Conservation (phyloP, 2,888 invertebrate species). For the Pyrrhia umbra region DNA sequence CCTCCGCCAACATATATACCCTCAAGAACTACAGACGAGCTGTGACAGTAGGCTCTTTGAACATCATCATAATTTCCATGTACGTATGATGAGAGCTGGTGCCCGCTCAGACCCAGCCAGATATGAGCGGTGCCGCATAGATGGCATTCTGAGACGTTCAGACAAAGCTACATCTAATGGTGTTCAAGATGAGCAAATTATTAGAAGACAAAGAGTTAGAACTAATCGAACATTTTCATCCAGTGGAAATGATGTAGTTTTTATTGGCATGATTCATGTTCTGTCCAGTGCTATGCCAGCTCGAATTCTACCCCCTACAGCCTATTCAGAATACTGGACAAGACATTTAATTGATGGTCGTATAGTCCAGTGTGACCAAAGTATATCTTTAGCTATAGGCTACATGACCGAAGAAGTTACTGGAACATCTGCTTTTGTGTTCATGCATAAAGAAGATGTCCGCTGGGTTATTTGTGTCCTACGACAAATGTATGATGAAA, state of each 20-base stretch:
- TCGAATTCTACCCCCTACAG: slow-evolving; percentile 89
- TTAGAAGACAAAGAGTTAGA: slow-evolving; percentile 87
- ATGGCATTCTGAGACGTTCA: slow-evolving; percentile 91
- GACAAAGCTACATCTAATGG: slow-evolving; percentile 89
- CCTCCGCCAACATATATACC: slow-evolving; percentile 92
- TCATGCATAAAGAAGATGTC: slow-evolving; percentile 97
- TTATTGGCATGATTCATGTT: slow-evolving; percentile 94
- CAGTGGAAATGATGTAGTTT: slow-evolving; percentile 92
- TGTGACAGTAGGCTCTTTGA: slow-evolving; percentile 79
- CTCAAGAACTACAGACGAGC: slow-evolving; percentile 84
- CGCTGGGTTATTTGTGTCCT: slow-evolving; percentile 97
- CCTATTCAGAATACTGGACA: slow-evolving; percentile 96
- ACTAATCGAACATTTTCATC: slow-evolving; percentile 88
- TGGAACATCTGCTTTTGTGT: slow-evolving; percentile 96
- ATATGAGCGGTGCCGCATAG: slow-evolving; percentile 93
- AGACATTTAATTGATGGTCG: slow-evolving; percentile 96
- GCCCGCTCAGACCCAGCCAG: slow-evolving; percentile 93
- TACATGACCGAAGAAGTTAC: slow-evolving; percentile 97
- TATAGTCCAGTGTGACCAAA: slow-evolving; percentile 97
- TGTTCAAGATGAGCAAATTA: slow-evolving; percentile 87
- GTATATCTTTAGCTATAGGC: slow-evolving; percentile 96
- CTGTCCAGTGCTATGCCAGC: slow-evolving; percentile 90
- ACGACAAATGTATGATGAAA: slow-evolving; percentile 96
- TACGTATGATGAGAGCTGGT: slow-evolving; percentile 92
- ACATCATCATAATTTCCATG: slow-evolving; percentile 89